phyloP scores from a whole-genome alignment of 1,140 invertebrate species.

The Latrodectus geometricus region DNA sequence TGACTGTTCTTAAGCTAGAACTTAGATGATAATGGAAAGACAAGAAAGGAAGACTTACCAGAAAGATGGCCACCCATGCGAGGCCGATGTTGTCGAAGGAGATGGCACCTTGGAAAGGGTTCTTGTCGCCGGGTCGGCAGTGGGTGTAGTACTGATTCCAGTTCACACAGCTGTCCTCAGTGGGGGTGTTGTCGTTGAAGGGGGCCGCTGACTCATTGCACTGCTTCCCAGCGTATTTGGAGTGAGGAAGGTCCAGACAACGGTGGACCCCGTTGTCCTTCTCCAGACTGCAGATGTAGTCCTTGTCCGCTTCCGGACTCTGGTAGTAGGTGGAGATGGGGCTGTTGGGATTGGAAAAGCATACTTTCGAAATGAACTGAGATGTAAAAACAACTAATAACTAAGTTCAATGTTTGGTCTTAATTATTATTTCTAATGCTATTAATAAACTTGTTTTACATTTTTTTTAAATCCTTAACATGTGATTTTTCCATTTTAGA shows the following conservation, averaged over 20 bases:
- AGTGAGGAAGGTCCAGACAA: slow-evolving; percentile 88
- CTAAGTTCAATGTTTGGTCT: too few species aligned
- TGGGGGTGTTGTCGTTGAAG: slow-evolving; percentile 63
- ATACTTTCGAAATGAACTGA: too few species aligned
- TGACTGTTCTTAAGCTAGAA: too few species aligned
- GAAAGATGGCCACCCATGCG: slow-evolving; percentile 99
- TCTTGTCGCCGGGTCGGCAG: slow-evolving; percentile 90
- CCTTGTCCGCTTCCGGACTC: slow-evolving; percentile 81
- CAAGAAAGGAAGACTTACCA: slow-evolving; percentile 83
- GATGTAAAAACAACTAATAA: too few species aligned
- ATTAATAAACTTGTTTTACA: too few species aligned
- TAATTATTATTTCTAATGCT: too few species aligned
- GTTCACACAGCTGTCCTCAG: slow-evolving; percentile 83
- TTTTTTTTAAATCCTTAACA: too few species aligned
- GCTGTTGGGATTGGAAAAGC: slow-evolving; percentile 62
- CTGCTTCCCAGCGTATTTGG: slow-evolving; percentile 76
- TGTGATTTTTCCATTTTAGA: too few species aligned
- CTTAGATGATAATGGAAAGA: too few species aligned
- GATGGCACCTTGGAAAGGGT: slow-evolving; percentile 99
- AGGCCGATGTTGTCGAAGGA: slow-evolving; percentile 99
- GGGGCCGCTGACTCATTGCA: slow-evolving; percentile 73
- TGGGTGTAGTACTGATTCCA: slow-evolving; percentile 99
- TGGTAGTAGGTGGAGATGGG: slow-evolving; percentile 71
- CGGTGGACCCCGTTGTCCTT: slow-evolving; percentile 95
- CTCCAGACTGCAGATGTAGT: slow-evolving; percentile 96